Conservation (phyloP, 2,888 invertebrate species). For the Myathropa florea region DNA sequence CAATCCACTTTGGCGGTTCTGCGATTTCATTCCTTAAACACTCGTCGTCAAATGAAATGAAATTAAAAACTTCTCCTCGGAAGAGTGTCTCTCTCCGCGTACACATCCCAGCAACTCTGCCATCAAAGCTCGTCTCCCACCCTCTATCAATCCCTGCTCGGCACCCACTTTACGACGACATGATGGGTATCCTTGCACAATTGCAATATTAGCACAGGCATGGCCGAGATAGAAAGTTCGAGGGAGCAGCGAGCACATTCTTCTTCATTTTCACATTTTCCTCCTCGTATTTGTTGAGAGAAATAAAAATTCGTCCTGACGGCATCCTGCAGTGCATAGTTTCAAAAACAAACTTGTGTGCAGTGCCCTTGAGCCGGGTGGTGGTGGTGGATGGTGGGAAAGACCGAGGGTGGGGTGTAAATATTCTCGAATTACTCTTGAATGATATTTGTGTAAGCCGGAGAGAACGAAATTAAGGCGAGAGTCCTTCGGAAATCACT, state of each 20-base stretch:
- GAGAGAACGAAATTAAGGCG: background rate
- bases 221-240: background rate
- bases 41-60: background rate
- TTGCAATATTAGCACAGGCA: background rate
- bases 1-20: background rate
- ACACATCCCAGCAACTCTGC: background rate
- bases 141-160: background rate
- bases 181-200: background rate
- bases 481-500: constrained; percentile 42
- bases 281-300: background rate
- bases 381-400: background rate
- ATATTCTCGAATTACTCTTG: constrained; percentile 23
- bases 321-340: constrained; percentile 15
- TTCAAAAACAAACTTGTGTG: background rate
- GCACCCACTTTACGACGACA: background rate
- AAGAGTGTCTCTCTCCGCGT: background rate
- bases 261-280: background rate
- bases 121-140: background rate
- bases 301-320: background rate
- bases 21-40: constrained; percentile 6
- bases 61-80: constrained; percentile 10
- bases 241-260: background rate
- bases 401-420: background rate
- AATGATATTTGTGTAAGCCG: constrained; percentile 14
- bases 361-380: constrained; percentile 7